Conservation (phyloP, 2,888 invertebrate species). For the Argynnis bischoffii region DNA sequence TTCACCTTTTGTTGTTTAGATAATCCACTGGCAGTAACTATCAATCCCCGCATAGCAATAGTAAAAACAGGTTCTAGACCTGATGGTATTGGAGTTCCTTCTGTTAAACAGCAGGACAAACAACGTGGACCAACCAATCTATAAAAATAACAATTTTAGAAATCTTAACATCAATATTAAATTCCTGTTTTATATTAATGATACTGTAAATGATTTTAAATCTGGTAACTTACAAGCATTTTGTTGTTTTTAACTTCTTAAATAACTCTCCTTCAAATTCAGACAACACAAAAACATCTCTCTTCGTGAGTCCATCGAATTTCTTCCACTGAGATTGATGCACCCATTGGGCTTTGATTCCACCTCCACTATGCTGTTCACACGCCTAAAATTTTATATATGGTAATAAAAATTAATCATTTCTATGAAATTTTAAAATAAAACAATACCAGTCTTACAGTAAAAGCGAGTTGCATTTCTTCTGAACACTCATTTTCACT, state of each 20-base stretch:
- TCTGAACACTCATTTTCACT: conserved; percentile 80
- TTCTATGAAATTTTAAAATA: conserved; percentile 25
- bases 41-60: conserved; percentile 89
- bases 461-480: conserved; percentile 83
- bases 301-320: conserved; percentile 82
- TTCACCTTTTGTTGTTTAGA: conserved; percentile 64
- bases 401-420: conserved; percentile 1
- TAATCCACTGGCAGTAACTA: conserved; percentile 85
- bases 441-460: conserved; percentile 65
- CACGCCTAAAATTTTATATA: conserved; percentile 72
- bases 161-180: too few relatives aligned
- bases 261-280: conserved; percentile 89
- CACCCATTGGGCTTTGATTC: conserved; percentile 85
- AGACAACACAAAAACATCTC: conserved; percentile 90
- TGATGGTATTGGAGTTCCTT: conserved; percentile 88
- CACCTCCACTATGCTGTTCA: conserved; percentile 78
- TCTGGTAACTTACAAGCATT: conserved; percentile 85
- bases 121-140: conserved; percentile 93
- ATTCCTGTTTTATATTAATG: neutral
- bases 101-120: conserved; percentile 87
- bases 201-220: neutral
- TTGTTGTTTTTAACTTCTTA: conserved; percentile 83
- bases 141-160: conserved; percentile 6
- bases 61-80: conserved; percentile 90
- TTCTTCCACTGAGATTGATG: conserved; percentile 83